phyloP scores from a whole-genome alignment of 2,888 invertebrate species.

The Hedychridium roseum region DNA sequence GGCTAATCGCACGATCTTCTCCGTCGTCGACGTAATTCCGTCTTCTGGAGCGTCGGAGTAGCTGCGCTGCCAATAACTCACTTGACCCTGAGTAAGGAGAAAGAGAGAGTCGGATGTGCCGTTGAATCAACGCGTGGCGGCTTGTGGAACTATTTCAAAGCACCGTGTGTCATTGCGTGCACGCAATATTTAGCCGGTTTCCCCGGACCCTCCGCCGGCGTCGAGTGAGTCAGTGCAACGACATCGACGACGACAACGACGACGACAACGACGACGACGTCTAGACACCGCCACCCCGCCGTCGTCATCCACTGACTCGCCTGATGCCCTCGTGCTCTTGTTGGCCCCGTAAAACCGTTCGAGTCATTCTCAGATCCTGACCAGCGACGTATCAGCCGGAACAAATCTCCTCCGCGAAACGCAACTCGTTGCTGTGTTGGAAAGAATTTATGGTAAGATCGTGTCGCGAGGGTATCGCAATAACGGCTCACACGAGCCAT shows the following conservation, averaged over 20 bases:
- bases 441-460: not conserved
- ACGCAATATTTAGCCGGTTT: constrained; percentile 55
- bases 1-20: too few species aligned
- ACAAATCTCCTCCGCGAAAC: too few species aligned
- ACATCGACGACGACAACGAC: constrained; percentile 33
- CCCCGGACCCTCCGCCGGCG: constrained; percentile 35
- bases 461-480: too few species aligned
- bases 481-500: too few species aligned
- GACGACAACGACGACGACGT: constrained; percentile 29
- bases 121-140: constrained; percentile 36
- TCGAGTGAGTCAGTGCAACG: constrained; percentile 54
- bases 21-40: too few species aligned
- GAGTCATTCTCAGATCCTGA: constrained; percentile 31
- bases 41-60: constrained; percentile 2
- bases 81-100: constrained; percentile 24
- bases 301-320: constrained; percentile 47
- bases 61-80: constrained; percentile 15
- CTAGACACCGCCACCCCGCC: constrained; percentile 48
- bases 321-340: constrained; percentile 26
- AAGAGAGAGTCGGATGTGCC: constrained; percentile 23
- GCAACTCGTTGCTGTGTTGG: too few species aligned
- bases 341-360: constrained; percentile 32
- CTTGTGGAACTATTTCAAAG: constrained; percentile 50
- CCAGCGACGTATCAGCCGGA: not conserved
- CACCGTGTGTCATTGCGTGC: constrained; percentile 54